Percentiles rank a stretch among this genome's conserved stretches.
Conservation (phyloP, 2,888 invertebrate species). For the Calephelis perditalis region DNA sequence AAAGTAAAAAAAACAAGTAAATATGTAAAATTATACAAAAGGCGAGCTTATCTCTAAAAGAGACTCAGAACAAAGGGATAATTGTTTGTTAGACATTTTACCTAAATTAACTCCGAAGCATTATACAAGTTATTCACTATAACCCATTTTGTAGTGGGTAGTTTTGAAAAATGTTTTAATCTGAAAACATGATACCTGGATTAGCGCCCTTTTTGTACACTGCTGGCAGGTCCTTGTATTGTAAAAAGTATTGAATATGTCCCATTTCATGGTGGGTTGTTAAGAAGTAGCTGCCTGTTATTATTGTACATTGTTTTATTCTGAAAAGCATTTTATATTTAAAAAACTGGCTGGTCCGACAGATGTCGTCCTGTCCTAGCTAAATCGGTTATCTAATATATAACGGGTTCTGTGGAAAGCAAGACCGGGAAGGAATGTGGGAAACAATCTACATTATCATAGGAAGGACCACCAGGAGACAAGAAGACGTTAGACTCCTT, state of each 20-base stretch:
- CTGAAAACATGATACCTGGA: constrained; percentile 42
- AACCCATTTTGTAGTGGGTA: constrained; percentile 90
- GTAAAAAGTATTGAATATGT: constrained; percentile 86
- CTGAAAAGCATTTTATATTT: constrained; percentile 42
- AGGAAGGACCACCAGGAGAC: too few relatives aligned
- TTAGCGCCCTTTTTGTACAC: constrained; percentile 81
- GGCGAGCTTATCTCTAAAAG: too few relatives aligned
- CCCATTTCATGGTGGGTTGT: constrained; percentile 91
- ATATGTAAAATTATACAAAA: too few relatives aligned
- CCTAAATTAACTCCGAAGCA: constrained; percentile 84
- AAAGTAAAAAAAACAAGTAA: too few relatives aligned
- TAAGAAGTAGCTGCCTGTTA: constrained; percentile 76
- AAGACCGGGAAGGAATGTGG: too few relatives aligned
- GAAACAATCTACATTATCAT: too few relatives aligned
- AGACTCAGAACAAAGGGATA: background rate
- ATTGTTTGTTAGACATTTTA: constrained; percentile 32
- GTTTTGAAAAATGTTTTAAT: constrained; percentile 80
- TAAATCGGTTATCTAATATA: too few relatives aligned
- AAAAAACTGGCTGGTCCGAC: background rate
- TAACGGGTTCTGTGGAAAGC: too few relatives aligned
- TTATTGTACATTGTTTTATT: constrained; percentile 79
- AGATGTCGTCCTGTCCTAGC: too few relatives aligned
- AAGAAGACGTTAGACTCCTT: too few relatives aligned
- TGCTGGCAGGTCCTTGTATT: constrained; percentile 84
- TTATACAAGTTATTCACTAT: constrained; percentile 85